phyloP scores from a whole-genome alignment of 2,888 invertebrate species.

The Lymantria dispar region DNA sequence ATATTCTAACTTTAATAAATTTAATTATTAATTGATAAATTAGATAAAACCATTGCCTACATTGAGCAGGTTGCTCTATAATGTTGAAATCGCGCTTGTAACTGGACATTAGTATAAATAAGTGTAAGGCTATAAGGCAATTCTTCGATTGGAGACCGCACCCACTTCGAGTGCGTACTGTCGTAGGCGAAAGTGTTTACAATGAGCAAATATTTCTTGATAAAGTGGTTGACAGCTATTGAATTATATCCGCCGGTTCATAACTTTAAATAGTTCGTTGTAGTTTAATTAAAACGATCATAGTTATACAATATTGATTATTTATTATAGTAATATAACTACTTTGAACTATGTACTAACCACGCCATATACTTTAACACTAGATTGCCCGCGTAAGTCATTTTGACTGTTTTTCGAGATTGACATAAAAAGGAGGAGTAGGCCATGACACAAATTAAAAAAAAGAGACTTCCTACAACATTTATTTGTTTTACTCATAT shows the following conservation, averaged over 20 bases:
- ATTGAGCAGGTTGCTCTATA: conserved; percentile 10
- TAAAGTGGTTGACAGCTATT: conserved; percentile 27
- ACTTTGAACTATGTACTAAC: neutral
- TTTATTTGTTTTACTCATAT: too few species aligned
- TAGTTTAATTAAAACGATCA: conserved; percentile 6
- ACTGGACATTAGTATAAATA: conserved; percentile 34
- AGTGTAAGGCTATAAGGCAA: conserved; percentile 29
- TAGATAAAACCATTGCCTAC: conserved; percentile 25
- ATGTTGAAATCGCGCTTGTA: conserved; percentile 16
- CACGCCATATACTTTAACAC: too few species aligned
- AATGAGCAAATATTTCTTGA: conserved; percentile 19
- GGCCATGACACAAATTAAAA: too few species aligned
- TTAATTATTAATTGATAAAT: conserved; percentile 12
- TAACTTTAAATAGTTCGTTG: conserved; percentile 1
- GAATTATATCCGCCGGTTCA: conserved; percentile 17
- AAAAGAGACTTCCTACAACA: too few species aligned
- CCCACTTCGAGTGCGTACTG: conserved; percentile 31
- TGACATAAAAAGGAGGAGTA: too few species aligned
- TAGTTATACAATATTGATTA: neutral
- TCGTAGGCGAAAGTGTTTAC: conserved; percentile 27
- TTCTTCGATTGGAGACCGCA: conserved; percentile 35
- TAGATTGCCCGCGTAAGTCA: too few species aligned
- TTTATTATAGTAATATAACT: neutral
- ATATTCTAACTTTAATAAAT: too few species aligned
- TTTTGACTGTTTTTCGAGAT: too few species aligned